Base-by-base conservation (phyloP, 2,113 vertebrate genomes). In the Echinops telfairi region DNA sequence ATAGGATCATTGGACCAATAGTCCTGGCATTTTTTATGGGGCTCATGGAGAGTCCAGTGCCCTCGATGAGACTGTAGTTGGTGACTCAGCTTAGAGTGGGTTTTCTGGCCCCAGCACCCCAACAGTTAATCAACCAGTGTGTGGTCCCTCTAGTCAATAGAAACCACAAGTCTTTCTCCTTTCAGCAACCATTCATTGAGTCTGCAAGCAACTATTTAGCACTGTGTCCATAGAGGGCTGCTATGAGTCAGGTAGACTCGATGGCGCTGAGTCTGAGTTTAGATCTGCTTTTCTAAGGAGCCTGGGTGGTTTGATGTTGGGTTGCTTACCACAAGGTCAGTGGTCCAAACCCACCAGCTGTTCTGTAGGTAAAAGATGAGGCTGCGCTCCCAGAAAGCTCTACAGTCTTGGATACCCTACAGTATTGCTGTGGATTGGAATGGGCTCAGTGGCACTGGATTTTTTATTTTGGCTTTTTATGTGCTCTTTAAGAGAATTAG, bases 51-150 rank as follows among this genome's bases (percentile, higher is more conserved):
- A 77, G 47, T 25, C 27, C 29, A 71, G 47, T 5, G 31, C 58
- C 31, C 14, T 31, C 36, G 27, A 10, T 12, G 70, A 78, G 47
- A 22, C n/a, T 10, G 2, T 10, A 6, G 43, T 33, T 15, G 4
- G 60, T 14, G 47, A 27, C 31, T 70, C 47, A 71, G 66, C 14
- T 29, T 11, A 25, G 62, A 53, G 36, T 11, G 10, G 23, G 1
- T 10, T 38, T 91, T 83, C 62, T 14, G 23, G n/a, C 36, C 60
- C n/a, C 62, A 27, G 38, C 53, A 36, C n/a, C 22, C 33, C 29
- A 20, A 25, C 2, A 78, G 36, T 25, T 15, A 22, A 1, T 17
- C 25, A 43, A 10, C 20, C 20, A 23, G n/a, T 0, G 1, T 8
- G 29, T 2, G 3, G 27, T 58, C 40, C 57, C 70, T 58, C 14